Conservation (phyloP, 2,113 vertebrate species). For the Callochromis pleurospilus region DNA sequence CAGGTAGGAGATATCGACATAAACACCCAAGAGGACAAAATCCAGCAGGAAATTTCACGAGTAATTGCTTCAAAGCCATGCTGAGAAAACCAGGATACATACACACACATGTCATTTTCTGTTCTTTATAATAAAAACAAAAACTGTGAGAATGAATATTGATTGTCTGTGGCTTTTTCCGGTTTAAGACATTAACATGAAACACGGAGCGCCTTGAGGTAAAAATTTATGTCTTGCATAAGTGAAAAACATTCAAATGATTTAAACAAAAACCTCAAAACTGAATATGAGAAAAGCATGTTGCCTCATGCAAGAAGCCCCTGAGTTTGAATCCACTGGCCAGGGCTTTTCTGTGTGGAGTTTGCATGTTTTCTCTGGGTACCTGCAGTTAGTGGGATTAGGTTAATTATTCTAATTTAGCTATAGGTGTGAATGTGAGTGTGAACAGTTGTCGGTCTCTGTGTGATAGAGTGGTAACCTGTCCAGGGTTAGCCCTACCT, state of each 20-base stretch:
- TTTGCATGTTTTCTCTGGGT: not conserved
- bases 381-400: not conserved
- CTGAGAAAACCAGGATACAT: slow-evolving; percentile 2
- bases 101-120: not conserved
- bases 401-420: not conserved
- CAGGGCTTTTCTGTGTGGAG: not conserved
- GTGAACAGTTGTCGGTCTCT: not conserved
- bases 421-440: not conserved
- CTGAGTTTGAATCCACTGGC: not conserved
- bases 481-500: not conserved
- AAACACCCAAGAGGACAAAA: slow-evolving; percentile 90
- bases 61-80: slow-evolving; percentile 80
- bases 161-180: not conserved
- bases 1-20: slow-evolving; percentile 93
- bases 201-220: not conserved
- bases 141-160: not conserved
- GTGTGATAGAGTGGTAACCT: not conserved
- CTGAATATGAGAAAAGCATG: not conserved
- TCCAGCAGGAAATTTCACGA: slow-evolving; percentile 91
- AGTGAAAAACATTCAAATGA: not conserved
- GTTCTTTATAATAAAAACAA: not conserved
- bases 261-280: not conserved
- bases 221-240: not conserved
- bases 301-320: not conserved
- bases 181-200: not conserved